Evolutionary conservation across 2,797 vertebrate species (phyloP), one percentile per base, ranked within the genome.

Genomic region (Serranus cabrilla): DNA sequence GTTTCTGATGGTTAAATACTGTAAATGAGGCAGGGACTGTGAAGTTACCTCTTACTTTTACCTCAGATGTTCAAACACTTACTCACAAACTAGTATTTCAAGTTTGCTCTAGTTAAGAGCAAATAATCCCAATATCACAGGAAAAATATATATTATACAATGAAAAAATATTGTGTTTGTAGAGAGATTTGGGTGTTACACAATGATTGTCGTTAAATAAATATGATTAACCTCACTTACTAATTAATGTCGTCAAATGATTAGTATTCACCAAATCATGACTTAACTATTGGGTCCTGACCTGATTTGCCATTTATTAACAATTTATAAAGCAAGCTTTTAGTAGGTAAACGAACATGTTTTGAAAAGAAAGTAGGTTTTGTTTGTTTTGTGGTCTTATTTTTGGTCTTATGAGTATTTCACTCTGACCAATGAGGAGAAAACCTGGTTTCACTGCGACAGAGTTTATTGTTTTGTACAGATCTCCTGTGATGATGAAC

Each of bases 241-340:
- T 12, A 47, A 62, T 54, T 57, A 18, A 71, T 67, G n/a, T 80
- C 51, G 17, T 77, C 37, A 75, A 67, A 75, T 83, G 52, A 70
- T 77, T 54, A 66, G 27, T 70, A 66, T 76, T 82, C 46, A 78
- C 62, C 23, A 71, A 77, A 71, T 77, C 40, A 75, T 68, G 18
- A 80, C 42, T 78, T 78, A 81, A 83, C 77, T 80, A 61, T 81
- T 87, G 57, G 55, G 20, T 56, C 37, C 27, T 66, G 18, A 64
- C 34, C 39, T 81, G 23, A 86, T 90, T 91, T 90, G 87, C 79
- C 87, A 91, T 90, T 90, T 90, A 87, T 88, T 88, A 92, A 88
- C 71, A 71, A 17, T 21, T 55, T 66, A 23, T 39, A 34, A 40
- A 61, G 49, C 64, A 23, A 37, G 34, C 14, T 46, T 34, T 65